Evolutionary conservation across 2,888 invertebrate species (phyloP), one percentile per base, ranked within the genome.

Genomic region (Drosophila peninsularis): DNA sequence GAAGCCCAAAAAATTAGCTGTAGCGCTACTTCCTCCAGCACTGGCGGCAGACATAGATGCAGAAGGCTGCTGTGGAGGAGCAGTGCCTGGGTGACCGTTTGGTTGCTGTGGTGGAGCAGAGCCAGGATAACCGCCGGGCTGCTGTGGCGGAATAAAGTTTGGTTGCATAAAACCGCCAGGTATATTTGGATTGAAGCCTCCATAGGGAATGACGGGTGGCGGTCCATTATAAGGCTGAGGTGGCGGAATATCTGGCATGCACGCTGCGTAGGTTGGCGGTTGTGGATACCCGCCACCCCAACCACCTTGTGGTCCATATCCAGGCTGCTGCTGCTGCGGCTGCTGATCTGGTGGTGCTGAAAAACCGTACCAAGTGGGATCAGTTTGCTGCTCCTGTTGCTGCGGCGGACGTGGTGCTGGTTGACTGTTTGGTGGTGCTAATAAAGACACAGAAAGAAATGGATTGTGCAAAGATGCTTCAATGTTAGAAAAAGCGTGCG

Each of bases 301-400:
- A 21, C 88, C 90, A 47, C 5, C 6, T 24, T 81, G 89, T 0
- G 50, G 68, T 6, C 82, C 86, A 50, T 82, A 79, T 14, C 78
- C 80, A 0, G 85, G 89, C 52, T 89, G 88, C 41, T 77, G 82
- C 34, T 74, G 77, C 17, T 80, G 80, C 19, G 24, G 24, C 24
- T 24, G 24, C 2, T 90, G 88, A 27, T 79, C 80, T 32, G 88
- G 89, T 41, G 91, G 91, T 37, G 81, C 84, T 73, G 91, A 88
- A 81, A 90, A 92, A 56, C 91, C 91, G 76, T 87, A 90, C 92
- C 92, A 91, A 62, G 66, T 84, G 13, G 90, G 80, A 64, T 90
- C 64, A 71, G 70, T 75, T 24, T 71, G 73, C 66, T 61, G 77
- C 60, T 64, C 79, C 62, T 66, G 74, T 36, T 71, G 88, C 36